These are phyloP conservation scores for Stenurella melanura DNA, from an alignment of 2,888 invertebrate species.

Conservation along the genomic window DNA sequence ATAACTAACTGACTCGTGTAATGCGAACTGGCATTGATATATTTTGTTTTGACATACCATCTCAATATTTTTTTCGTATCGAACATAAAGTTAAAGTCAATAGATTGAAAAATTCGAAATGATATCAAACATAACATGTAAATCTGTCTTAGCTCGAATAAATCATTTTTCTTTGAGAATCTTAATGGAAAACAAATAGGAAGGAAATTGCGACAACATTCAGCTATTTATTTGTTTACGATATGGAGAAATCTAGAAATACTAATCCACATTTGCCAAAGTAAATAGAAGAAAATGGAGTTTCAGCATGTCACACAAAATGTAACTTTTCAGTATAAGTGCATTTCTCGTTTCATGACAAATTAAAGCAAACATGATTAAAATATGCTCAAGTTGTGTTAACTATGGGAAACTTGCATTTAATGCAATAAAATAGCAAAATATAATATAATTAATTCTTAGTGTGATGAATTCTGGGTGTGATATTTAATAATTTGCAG, in stretches of 20 bases:
- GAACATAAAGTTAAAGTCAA: slow-evolving; percentile 60
- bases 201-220: slow-evolving; percentile 20
- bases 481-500: too few species aligned
- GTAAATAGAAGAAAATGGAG: not conserved
- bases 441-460: too few species aligned
- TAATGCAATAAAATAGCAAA: too few species aligned
- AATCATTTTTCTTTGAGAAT: slow-evolving; percentile 25
- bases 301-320: not conserved
- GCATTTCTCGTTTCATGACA: not conserved
- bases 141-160: slow-evolving; percentile 43
- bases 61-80: slow-evolving; percentile 59
- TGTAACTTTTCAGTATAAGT: not conserved
- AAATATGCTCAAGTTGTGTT: not conserved
- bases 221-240: slow-evolving; percentile 24
- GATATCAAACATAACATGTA: slow-evolving; percentile 55
- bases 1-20: slow-evolving; percentile 63
- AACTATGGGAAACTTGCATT: not conserved
- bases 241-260: not conserved
- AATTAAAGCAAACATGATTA: not conserved
- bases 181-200: slow-evolving; percentile 31
- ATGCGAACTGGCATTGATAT: slow-evolving; percentile 61
- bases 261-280: not conserved
- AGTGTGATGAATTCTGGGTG: too few species aligned
- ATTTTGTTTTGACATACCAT: slow-evolving; percentile 63
- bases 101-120: slow-evolving; percentile 59